Percentiles rank a stretch among this genome's conserved stretches.
These are phyloP conservation scores for Agrilus mali DNA, from an alignment of 2,888 invertebrate genomes.

Conservation along the genomic window DNA sequence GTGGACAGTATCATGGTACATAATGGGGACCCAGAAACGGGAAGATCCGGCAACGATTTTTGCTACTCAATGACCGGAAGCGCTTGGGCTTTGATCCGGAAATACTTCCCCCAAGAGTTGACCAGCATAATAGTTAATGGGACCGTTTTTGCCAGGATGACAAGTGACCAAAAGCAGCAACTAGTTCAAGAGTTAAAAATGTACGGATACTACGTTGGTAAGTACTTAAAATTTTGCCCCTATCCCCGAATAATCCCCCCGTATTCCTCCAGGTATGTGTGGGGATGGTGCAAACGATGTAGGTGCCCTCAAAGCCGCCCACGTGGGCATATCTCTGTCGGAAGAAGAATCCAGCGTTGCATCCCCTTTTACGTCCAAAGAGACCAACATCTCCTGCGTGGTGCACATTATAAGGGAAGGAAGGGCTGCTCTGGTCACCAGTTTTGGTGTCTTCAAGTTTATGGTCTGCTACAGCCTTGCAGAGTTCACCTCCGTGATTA, in stretches of 20 bases:
- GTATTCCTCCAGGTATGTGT: slow-evolving; percentile 63
- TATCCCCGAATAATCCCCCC: not conserved
- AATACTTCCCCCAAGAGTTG: slow-evolving; percentile 55
- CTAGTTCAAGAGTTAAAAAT: slow-evolving; percentile 76
- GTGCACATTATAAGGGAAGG: slow-evolving; percentile 73
- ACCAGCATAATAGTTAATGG: slow-evolving; percentile 59
- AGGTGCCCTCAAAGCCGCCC: slow-evolving; percentile 84
- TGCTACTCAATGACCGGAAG: slow-evolving; percentile 39
- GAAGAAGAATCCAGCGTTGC: slow-evolving; percentile 90
- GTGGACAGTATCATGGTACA: too few relatives aligned
- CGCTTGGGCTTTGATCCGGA: slow-evolving; percentile 58
- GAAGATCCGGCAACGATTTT: slow-evolving; percentile 1
- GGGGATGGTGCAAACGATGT: slow-evolving; percentile 98
- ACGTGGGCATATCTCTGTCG: slow-evolving; percentile 82
- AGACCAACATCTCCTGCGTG: slow-evolving; percentile 75
- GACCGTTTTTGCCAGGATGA: slow-evolving; percentile 87
- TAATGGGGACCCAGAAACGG: too few relatives aligned
- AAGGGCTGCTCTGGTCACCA: slow-evolving; percentile 85
- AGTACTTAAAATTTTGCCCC: slow-evolving; percentile 30
- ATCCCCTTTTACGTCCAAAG: slow-evolving; percentile 82
- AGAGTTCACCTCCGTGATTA: slow-evolving; percentile 81
- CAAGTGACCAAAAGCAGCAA: slow-evolving; percentile 89
- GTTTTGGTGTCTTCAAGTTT: slow-evolving; percentile 96
- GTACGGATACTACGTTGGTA: slow-evolving; percentile 77
- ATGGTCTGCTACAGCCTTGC: slow-evolving; percentile 93